Evolutionary conservation across 2,113 vertebrate species (phyloP).

Genomic region (Corynorhinus townsendii): DNA sequence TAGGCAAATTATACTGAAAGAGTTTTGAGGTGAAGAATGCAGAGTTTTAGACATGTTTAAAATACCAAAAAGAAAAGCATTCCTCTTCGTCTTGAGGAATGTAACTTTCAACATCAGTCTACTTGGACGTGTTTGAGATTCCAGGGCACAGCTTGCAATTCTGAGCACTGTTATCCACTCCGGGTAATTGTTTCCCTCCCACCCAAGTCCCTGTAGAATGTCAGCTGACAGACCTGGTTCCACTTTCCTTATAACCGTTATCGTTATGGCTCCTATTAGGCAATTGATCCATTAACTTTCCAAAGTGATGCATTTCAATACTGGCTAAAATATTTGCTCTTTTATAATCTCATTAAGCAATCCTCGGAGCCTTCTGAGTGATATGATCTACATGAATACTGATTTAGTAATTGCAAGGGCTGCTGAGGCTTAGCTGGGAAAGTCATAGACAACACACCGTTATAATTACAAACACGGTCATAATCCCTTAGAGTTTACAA

Average conservation of each 20-base stretch:
- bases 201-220: conserved; percentile 36
- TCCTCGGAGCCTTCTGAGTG: conserved; percentile 30
- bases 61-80: not conserved
- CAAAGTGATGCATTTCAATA: conserved; percentile 45
- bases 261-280: conserved; percentile 45
- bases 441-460: conserved; percentile 1
- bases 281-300: conserved; percentile 65
- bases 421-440: conserved; percentile 11
- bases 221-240: conserved; percentile 48
- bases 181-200: conserved; percentile 43
- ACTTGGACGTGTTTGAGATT: conserved; percentile 14
- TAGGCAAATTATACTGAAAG: not conserved
- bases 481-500: conserved; percentile 33
- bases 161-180: conserved; percentile 20
- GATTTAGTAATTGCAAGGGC: conserved; percentile 42
- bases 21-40: not conserved
- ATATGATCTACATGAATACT: conserved; percentile 41
- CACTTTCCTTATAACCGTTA: conserved; percentile 54
- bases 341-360: conserved; percentile 56
- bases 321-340: conserved; percentile 63
- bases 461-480: conserved; percentile 55
- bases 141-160: not conserved
- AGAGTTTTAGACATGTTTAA: not conserved
- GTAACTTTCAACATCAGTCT: not conserved
- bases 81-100: not conserved